Conservation (phyloP, 2,797 vertebrate genomes). For the Sparidentex hasta region DNA sequence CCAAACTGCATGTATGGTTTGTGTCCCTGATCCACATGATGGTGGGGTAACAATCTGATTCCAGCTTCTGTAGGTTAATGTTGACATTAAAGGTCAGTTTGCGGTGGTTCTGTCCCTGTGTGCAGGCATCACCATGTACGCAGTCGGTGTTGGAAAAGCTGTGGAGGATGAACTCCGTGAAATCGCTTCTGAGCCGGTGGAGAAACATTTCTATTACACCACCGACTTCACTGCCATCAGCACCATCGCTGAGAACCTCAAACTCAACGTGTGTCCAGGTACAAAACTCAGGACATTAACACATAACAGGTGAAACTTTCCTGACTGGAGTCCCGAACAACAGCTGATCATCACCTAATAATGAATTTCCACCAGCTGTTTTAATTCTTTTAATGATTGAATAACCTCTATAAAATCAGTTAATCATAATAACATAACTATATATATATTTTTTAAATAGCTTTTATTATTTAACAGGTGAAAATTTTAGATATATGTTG, state of each 20-base stretch:
- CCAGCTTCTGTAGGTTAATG: neutral
- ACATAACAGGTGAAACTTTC: too few relatives aligned
- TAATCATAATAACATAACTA: too few relatives aligned
- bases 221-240: constrained; percentile 94
- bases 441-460: too few relatives aligned
- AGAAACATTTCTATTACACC: constrained; percentile 95
- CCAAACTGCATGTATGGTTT: neutral
- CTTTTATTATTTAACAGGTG: too few relatives aligned
- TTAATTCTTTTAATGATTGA: too few relatives aligned
- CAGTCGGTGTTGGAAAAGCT: constrained; percentile 96
- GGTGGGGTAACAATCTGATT: too few relatives aligned
- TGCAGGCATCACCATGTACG: constrained; percentile 95
- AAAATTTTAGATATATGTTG: too few relatives aligned
- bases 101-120: neutral
- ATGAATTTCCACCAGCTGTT: too few relatives aligned
- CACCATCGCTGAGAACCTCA: constrained; percentile 94
- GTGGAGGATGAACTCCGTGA: constrained; percentile 94
- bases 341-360: too few relatives aligned
- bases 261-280: constrained; percentile 96
- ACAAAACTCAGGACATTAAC: neutral
- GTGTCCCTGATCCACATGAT: neutral
- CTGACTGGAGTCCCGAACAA: too few relatives aligned
- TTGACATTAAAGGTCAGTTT: neutral
- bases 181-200: constrained; percentile 93
- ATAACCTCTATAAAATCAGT: too few relatives aligned